Base-by-base conservation (phyloP, 2,113 vertebrate genomes). In the Dicaeum eximium region DNA sequence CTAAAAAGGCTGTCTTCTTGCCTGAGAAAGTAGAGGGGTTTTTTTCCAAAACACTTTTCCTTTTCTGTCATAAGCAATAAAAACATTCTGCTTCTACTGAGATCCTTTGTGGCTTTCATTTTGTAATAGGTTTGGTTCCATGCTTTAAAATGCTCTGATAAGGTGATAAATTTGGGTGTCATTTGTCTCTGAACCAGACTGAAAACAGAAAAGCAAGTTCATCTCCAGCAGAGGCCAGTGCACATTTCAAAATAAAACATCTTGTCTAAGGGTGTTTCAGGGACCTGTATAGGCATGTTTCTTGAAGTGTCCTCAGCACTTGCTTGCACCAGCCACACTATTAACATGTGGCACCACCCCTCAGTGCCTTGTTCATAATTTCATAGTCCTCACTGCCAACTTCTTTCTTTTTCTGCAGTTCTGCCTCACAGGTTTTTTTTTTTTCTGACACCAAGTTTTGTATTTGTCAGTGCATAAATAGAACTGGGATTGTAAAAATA, bases 391-490 rank as follows among this genome's bases (percentile, higher is more conserved):
- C 10, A 77, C 60, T 56, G 44, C 16, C 44, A 66, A 8, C 66
- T 88, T 50, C 22, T 69, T 88, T 51, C 54, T 90, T 66, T 89
- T 84, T 50, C 61, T 69, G 33, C 31, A 90, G 64, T 64, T 92
- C 66, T 94, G 71, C n/a, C 93, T 75, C 13, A 2, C 66, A 38
- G 58, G 91, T 95, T 80, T 37, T 91, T 92, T 95, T 80, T 37
- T 91, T 86, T 93, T 91, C 78, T 89, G 61, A 96, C 58, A 83
- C 73, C 0, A 14, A 81, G 54, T 93, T 94, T 92, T 85, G 50
- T 51, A 88, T 93, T 96, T 96, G 72, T 96, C 90, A 88, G 69
- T 69, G 64, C 51, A 95, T 91, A 95, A 97, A 96, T 94, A 91
- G 82, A 87, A 90, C 58, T 3, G 19, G 51, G 75, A 93, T 40